phyloP scores from a whole-genome alignment of 2,888 invertebrate genomes.

The Hirtodrosophila confusa region DNA sequence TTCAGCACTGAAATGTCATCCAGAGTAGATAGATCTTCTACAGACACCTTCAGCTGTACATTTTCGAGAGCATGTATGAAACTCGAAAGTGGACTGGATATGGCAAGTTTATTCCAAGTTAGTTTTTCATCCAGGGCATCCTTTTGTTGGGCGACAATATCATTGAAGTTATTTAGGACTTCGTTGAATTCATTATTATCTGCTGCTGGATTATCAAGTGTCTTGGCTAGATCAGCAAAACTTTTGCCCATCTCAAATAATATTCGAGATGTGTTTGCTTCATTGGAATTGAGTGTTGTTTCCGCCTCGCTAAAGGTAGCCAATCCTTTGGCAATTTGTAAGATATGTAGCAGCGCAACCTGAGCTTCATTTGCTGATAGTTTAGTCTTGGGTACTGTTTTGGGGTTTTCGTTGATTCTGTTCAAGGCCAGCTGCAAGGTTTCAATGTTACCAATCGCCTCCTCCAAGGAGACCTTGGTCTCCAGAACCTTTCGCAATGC shows the following conservation, averaged over 20 bases:
- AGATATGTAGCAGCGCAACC: constrained; percentile 49
- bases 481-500: constrained; percentile 79
- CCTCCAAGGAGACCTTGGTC: constrained; percentile 77
- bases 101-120: constrained; percentile 40
- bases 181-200: constrained; percentile 46
- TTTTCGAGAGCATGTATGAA: constrained; percentile 80
- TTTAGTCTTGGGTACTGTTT: constrained; percentile 26
- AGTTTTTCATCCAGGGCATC: constrained; percentile 43
- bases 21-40: constrained; percentile 81
- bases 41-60: constrained; percentile 47
- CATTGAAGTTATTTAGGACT: constrained; percentile 53
- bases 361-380: constrained; percentile 54
- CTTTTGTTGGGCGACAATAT: constrained; percentile 56
- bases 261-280: constrained; percentile 58
- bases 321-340: constrained; percentile 65
- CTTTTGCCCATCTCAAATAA: constrained; percentile 64
- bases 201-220: constrained; percentile 32
- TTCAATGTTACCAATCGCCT: constrained; percentile 82
- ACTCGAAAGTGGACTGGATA: constrained; percentile 80
- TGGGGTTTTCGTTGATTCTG: constrained; percentile 53
- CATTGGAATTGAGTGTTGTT: constrained; percentile 53
- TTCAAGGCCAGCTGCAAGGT: constrained; percentile 68
- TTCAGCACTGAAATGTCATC: constrained; percentile 87
- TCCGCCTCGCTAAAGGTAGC: constrained; percentile 62
- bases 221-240: constrained; percentile 64